Percentiles rank a stretch among this genome's conserved stretches.
phyloP scores from a whole-genome alignment of 2,888 invertebrate species.

The Pollenia amentaria region DNA sequence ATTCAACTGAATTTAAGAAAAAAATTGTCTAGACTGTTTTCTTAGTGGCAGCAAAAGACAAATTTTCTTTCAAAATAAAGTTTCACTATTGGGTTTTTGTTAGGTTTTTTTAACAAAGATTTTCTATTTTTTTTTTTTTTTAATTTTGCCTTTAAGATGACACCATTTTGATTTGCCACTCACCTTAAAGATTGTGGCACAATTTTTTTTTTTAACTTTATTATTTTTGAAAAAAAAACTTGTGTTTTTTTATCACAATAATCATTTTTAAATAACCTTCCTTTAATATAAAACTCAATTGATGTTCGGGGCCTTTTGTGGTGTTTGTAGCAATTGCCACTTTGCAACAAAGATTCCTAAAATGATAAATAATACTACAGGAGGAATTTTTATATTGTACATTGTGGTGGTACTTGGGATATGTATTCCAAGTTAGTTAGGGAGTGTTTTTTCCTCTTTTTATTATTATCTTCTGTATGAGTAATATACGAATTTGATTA shows the following conservation, averaged over 20 bases:
- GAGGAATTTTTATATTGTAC: slow-evolving; percentile 17
- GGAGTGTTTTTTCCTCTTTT: background rate
- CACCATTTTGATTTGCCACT: slow-evolving; percentile 67
- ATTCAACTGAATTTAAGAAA: slow-evolving; percentile 1
- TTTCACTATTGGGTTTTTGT: slow-evolving; percentile 19
- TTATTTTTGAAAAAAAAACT: background rate
- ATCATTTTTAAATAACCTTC: slow-evolving; percentile 66
- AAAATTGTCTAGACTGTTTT: slow-evolving; percentile 48
- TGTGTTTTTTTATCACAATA: slow-evolving; percentile 45
- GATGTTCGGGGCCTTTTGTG: slow-evolving; percentile 26
- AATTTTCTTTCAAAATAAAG: slow-evolving; percentile 17
- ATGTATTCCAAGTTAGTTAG: background rate
- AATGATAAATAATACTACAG: slow-evolving; percentile 60
- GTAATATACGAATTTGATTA: slow-evolving; percentile 59
- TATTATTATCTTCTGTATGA: background rate
- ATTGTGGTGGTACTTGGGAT: background rate
- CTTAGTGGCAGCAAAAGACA: background rate
- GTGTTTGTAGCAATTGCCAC: slow-evolving; percentile 59
- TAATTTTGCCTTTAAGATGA: slow-evolving; percentile 36
- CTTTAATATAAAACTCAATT: slow-evolving; percentile 52
- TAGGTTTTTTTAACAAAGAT: background rate
- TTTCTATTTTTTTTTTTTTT: background rate
- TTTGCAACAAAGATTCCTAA: slow-evolving; percentile 67
- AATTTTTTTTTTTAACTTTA: slow-evolving; percentile 2
- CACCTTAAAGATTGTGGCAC: slow-evolving; percentile 46